phyloP scores from a whole-genome alignment of 2,888 invertebrate genomes.

The Chesias legatella region DNA sequence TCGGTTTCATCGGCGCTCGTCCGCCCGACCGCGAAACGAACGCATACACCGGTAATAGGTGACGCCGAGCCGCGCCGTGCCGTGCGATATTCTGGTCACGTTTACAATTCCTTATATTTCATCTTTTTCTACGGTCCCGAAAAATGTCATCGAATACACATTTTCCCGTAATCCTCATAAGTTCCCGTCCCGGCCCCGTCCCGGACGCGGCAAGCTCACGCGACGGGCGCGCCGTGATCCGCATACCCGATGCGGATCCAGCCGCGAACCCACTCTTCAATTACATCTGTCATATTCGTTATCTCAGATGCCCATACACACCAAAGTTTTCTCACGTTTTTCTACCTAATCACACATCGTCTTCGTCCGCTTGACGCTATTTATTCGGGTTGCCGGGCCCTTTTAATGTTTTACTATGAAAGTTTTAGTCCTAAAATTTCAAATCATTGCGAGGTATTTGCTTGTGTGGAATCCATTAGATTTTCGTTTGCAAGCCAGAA shows the following conservation, averaged over 20 bases:
- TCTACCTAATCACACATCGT: constrained; percentile 31
- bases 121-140: constrained; percentile 77
- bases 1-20: constrained; percentile 71
- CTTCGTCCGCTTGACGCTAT: constrained; percentile 24
- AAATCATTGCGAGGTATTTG: constrained; percentile 9
- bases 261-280: constrained; percentile 51
- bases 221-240: constrained; percentile 60
- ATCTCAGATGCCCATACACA: constrained; percentile 39
- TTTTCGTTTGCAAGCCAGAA: constrained; percentile 19
- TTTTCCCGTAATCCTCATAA: constrained; percentile 79
- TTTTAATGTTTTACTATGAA: no score
- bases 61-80: no score
- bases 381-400: constrained; percentile 10
- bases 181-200: constrained; percentile 48
- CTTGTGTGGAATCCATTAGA: constrained; percentile 10
- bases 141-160: constrained; percentile 81
- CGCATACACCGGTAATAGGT: constrained; percentile 76
- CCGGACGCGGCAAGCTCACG: constrained; percentile 56
- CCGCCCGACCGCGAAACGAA: constrained; percentile 74
- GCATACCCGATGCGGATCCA: constrained; percentile 56
- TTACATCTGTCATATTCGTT: constrained; percentile 47
- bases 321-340: constrained; percentile 30
- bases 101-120: constrained; percentile 79
- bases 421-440: no score
- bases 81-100: constrained; percentile 72